These are phyloP conservation scores for Thripadectes ignobilis DNA, from an alignment of 2,797 vertebrate genomes.

Conservation along the genomic window DNA sequence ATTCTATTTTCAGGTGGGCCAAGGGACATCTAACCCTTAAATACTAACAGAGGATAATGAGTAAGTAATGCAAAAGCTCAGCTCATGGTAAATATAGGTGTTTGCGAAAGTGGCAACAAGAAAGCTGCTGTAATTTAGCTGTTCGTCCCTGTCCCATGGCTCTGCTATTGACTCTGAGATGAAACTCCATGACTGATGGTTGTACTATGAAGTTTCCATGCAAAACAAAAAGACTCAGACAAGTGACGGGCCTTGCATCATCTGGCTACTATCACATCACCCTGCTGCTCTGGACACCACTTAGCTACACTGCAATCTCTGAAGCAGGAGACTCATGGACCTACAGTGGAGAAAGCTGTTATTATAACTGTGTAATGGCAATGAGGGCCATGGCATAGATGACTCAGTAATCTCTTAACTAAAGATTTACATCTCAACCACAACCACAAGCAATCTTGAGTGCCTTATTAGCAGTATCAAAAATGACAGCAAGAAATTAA, in stretches of 20 bases:
- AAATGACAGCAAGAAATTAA: neutral
- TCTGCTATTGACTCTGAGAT: neutral
- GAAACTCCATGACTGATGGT: accelerated
- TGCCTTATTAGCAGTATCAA: neutral
- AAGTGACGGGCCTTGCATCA: neutral
- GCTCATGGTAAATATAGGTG: neutral
- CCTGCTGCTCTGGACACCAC: neutral
- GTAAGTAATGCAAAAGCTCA: neutral
- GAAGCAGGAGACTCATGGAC: neutral
- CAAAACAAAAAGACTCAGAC: neutral
- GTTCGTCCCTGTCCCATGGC: neutral
- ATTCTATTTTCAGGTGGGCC: neutral
- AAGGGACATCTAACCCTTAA: neutral
- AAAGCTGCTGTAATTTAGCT: neutral
- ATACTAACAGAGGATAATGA: neutral
- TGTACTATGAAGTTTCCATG: accelerated
- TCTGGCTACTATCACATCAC: neutral
- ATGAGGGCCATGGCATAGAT: neutral
- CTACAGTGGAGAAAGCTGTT: neutral
- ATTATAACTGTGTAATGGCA: neutral
- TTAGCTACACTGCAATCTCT: neutral
- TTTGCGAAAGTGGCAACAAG: neutral
- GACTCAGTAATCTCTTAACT: neutral
- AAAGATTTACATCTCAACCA: neutral
- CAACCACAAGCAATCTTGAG: neutral